Percentiles rank a stretch among this genome's conserved stretches.
Evolutionary conservation across 2,888 invertebrate genomes (phyloP).

Genomic region (Helobdella robusta): DNA sequence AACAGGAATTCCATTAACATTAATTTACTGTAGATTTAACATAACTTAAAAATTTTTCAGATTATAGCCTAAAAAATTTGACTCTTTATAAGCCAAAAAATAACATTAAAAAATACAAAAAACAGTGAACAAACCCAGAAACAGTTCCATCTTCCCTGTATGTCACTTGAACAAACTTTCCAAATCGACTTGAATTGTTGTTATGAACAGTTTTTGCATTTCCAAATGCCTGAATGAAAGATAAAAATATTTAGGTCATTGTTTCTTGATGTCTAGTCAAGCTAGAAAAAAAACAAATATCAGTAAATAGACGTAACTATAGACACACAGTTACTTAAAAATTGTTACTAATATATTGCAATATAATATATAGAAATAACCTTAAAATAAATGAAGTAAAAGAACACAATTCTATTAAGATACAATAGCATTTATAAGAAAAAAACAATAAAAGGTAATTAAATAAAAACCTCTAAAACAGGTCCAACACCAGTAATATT

Average conservation of each 20-base stretch:
- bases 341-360: too few relatives aligned
- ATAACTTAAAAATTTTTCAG: too few relatives aligned
- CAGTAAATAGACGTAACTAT: too few relatives aligned
- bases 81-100: too few relatives aligned
- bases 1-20: too few relatives aligned
- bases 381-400: too few relatives aligned
- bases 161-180: slow-evolving; percentile 93
- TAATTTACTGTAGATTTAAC: too few relatives aligned
- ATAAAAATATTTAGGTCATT: too few relatives aligned
- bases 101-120: not conserved
- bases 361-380: not conserved
- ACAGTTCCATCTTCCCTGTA: slow-evolving; percentile 98
- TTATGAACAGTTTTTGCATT: slow-evolving; percentile 95
- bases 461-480: slow-evolving; percentile 64
- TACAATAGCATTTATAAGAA: not conserved
- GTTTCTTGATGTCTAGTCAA: too few relatives aligned
- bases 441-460: not conserved
- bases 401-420: not conserved
- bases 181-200: slow-evolving; percentile 91
- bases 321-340: too few relatives aligned
- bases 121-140: slow-evolving; percentile 61
- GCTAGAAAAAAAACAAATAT: too few relatives aligned
- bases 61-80: too few relatives aligned
- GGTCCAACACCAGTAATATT: slow-evolving; percentile 90
- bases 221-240: slow-evolving; percentile 79